Base-by-base conservation (phyloP, 1,140 invertebrate species). In the Drosophila dunni region DNA sequence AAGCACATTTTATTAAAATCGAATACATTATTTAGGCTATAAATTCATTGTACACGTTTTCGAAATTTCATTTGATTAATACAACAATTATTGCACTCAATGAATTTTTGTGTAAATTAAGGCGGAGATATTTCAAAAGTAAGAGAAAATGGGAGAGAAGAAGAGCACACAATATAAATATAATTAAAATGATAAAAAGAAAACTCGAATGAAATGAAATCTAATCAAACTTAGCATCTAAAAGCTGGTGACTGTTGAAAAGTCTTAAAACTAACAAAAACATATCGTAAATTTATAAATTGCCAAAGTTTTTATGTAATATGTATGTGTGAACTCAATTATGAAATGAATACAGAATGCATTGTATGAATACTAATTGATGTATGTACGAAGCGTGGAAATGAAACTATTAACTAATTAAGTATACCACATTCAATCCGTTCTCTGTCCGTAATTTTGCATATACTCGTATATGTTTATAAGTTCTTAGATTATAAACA, bases 231-330 rank as follows among this genome's bases (percentile, higher is more conserved):
- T 48, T 81, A 84, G 81, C 15, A 81, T 78, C 73, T 78, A 66
- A 51, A 81, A 78, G 64, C 75, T 86, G 83, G 83, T 84, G 84
- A 89, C 84, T 89, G 85, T 89, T 80, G 64, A 79, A 84, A 89
- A 80, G 84, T 89, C 84, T 89, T 89, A 89, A 89, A 89, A 89
- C 84, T 89, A 89, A 89, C 84, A 89, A 78, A 89, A 89, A 89
- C 84, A 89, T 89, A 89, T 89, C 84, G 84, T 89, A 89, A 79
- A 89, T 89, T 89, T 89, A 89, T 89, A 89, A 89, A 89, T 89
- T 89, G 84, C 84, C 84, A 89, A 89, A 89, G 81, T 89, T 88
- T 88, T 89, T 88, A 88, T 78, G 79, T 79, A 70, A 29, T 62
- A 48, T 70, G 42, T 79, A 70, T 75, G 67, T 72, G 68, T 75